phyloP scores from a whole-genome alignment of 2,888 invertebrate species.

The Hirtodrosophila confusa region DNA sequence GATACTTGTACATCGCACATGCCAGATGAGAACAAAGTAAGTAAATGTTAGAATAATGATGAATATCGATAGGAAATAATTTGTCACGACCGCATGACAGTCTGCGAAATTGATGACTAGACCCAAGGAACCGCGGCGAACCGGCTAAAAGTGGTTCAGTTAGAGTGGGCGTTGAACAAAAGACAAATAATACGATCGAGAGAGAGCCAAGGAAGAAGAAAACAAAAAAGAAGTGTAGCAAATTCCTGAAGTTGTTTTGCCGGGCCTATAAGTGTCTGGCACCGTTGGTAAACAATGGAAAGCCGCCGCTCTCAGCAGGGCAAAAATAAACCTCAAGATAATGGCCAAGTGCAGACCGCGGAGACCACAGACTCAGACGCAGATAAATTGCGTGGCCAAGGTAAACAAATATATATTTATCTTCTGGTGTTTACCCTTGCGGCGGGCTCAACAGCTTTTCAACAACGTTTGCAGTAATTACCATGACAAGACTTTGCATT shows the following conservation, averaged over 20 bases:
- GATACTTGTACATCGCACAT: conserved; percentile 3
- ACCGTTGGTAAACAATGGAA: conserved; percentile 49
- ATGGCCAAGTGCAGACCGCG: conserved; percentile 32
- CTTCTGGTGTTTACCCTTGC: conserved; percentile 35
- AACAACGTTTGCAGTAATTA: conserved; percentile 26
- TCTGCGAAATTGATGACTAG: conserved; percentile 21
- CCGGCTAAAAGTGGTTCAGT: conserved; percentile 27
- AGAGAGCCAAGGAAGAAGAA: not conserved
- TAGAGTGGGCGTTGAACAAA: conserved; percentile 35
- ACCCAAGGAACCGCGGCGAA: conserved; percentile 14
- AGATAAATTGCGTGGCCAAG: conserved; percentile 59
- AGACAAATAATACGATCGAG: not conserved
- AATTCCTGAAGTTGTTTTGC: conserved; percentile 53
- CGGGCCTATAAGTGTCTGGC: conserved; percentile 41
- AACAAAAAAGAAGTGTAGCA: conserved; percentile 37
- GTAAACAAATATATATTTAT: conserved; percentile 47
- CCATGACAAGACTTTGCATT: conserved; percentile 5
- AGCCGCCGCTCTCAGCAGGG: conserved; percentile 32
- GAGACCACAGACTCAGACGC: conserved; percentile 6
- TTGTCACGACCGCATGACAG: conserved; percentile 48
- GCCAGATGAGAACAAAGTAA: conserved; percentile 7
- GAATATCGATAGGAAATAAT: conserved; percentile 53
- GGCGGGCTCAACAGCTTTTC: conserved; percentile 16
- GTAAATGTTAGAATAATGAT: conserved; percentile 41
- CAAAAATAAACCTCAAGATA: conserved; percentile 52